phyloP scores from a whole-genome alignment of 2,797 vertebrate species.

The Lithobates sylvaticus region DNA sequence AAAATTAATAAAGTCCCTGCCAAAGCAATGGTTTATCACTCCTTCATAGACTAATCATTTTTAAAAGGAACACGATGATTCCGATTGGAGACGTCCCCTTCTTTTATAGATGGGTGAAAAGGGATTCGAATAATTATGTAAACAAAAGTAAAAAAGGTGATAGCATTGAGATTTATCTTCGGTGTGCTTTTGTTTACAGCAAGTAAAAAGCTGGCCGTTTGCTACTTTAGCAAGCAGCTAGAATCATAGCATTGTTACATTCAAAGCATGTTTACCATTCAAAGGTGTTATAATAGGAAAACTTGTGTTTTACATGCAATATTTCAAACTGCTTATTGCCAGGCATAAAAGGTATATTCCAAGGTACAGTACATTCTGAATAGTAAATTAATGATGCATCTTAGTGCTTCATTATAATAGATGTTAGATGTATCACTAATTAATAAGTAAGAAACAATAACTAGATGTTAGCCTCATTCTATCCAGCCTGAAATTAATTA shows the following conservation, averaged over 20 bases:
- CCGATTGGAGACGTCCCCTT: background rate
- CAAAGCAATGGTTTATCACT: constrained; percentile 8
- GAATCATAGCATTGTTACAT: constrained; percentile 8
- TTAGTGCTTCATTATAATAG: constrained; percentile 8
- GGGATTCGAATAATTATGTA: constrained; percentile 49
- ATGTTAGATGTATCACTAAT: constrained; percentile 7
- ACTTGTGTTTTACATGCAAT: constrained; percentile 1
- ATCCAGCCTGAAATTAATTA: background rate
- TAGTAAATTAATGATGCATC: constrained; percentile 31
- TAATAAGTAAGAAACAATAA: constrained; percentile 4
- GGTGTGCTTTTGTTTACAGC: constrained; percentile 21
- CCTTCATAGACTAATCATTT: constrained; percentile 27
- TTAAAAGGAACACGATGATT: background rate
- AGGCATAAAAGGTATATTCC: background rate
- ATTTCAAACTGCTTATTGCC: constrained; percentile 9
- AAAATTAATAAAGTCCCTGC: constrained; percentile 10
- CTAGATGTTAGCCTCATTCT: background rate
- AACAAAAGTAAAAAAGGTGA: constrained; percentile 27
- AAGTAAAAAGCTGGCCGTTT: background rate
- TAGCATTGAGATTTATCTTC: constrained; percentile 33
- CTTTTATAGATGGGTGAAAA: constrained; percentile 30
- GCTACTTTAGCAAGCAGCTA: background rate
- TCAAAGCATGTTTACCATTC: constrained; percentile 25
- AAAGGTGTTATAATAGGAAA: constrained; percentile 12
- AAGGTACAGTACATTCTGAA: constrained; percentile 1